Percentiles rank a stretch among this genome's conserved stretches.
phyloP scores from a whole-genome alignment of 2,888 invertebrate genomes.

The Hydroisotoma schaefferi region DNA sequence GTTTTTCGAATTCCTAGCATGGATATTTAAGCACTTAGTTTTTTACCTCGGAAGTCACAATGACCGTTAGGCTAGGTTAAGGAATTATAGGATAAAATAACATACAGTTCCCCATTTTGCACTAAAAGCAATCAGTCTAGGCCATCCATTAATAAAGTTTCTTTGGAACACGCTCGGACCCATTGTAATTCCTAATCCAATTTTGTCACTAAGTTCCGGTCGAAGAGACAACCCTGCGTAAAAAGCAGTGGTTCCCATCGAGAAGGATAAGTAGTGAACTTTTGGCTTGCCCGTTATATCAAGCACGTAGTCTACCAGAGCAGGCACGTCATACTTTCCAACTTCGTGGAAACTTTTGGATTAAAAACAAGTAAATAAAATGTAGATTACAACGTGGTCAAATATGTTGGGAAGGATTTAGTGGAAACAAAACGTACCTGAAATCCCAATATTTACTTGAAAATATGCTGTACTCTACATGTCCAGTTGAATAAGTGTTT shows the following conservation, averaged over 20 bases:
- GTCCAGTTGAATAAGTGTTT: slow-evolving; percentile 15
- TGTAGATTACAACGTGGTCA: not conserved
- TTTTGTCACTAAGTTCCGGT: slow-evolving; percentile 23
- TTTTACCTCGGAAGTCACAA: not conserved
- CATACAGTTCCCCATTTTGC: slow-evolving; percentile 10
- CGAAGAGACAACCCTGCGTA: slow-evolving; percentile 12
- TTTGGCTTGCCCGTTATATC: slow-evolving; percentile 3
- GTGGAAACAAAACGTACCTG: slow-evolving; percentile 10
- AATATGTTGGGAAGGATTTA: not conserved
- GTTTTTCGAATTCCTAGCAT: not conserved
- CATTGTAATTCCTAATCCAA: slow-evolving; percentile 23
- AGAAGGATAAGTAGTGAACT: slow-evolving; percentile 23
- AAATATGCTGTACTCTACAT: not conserved
- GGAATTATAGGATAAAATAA: not conserved
- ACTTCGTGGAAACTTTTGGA: slow-evolving; percentile 22
- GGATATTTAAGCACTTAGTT: not conserved
- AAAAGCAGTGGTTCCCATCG: slow-evolving; percentile 25
- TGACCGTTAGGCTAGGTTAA: not conserved
- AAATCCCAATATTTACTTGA: slow-evolving; percentile 21
- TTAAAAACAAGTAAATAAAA: not conserved
- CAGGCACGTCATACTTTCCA: slow-evolving; percentile 25
- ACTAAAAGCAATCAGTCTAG: slow-evolving; percentile 8
- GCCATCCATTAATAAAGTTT: slow-evolving; percentile 20
- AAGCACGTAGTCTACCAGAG: slow-evolving; percentile 22
- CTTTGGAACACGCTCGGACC: slow-evolving; percentile 21